Evolutionary conservation across 2,797 vertebrate genomes (phyloP), one percentile per base, ranked within the genome.

Genomic region (Presbytis comata): DNA sequence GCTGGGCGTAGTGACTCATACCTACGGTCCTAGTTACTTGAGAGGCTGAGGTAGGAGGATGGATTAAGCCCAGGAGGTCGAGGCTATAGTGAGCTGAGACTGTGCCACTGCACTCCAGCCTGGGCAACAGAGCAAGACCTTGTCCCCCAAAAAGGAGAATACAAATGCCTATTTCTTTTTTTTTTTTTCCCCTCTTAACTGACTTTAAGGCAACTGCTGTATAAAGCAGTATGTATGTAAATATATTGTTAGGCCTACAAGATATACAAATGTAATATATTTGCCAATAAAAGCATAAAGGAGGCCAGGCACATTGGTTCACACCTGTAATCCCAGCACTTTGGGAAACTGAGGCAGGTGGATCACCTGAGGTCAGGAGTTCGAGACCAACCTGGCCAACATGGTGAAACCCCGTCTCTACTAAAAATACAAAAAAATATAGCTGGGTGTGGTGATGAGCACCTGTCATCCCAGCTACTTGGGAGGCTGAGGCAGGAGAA

Each of bases 1-100:
- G 39, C 24, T 1, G 13, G 39, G 24, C 14, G 0, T 75, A 26
- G 24, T 44, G 72, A 13, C 13, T 7, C 1, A 7, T 4, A 6
- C 24, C 19, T 26, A 11, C 44, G 14, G 72, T 44, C 72, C 39
- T 8, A 41, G 72, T 7, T 44, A 75, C 72, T 44, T 7, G 24
- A 13, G 39, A 75, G 72, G 72, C 24, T 28, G 24, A 75, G 24
- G 39, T 7, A 41, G 72, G 39, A 75, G 72, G 12, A 44, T 16
- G 22, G 41, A 13, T 16, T 75, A 41, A 75, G 39, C 24, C 72
- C 13, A 44, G 72, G 24, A 44, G 72, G 41, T 44, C 7, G 1
- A 75, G 26, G 24, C 26, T 44, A 28, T 24, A 75, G 7, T 75
- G 41, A 75, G 72, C 41, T 17, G 14, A 16, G 39, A 44, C 13